Conservation (phyloP, 2,113 vertebrate species). For the Hippocampus mohnikei region DNA sequence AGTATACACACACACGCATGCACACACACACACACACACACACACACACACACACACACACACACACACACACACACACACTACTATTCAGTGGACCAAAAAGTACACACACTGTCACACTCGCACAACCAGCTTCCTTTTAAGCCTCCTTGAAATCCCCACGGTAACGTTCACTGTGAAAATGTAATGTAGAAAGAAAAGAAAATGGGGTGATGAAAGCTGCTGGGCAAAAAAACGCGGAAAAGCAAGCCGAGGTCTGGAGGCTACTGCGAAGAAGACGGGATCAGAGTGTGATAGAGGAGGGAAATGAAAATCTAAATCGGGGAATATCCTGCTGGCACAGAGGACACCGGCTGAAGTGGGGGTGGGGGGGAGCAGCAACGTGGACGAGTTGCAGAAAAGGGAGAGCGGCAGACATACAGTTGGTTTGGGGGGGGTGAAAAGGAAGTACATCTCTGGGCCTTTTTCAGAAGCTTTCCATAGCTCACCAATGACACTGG, state of each 20-base stretch:
- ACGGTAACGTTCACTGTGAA: slow-evolving; percentile 66
- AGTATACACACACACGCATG: slow-evolving; percentile 33
- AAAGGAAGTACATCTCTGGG: slow-evolving; percentile 64
- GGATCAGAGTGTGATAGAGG: slow-evolving; percentile 66
- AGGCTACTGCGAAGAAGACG: slow-evolving; percentile 61
- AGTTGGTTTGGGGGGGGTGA: slow-evolving; percentile 49
- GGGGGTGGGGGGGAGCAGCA: slow-evolving; percentile 53
- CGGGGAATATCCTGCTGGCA: slow-evolving; percentile 71
- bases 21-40: slow-evolving; percentile 30
- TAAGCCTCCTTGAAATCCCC: slow-evolving; percentile 70
- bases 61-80: slow-evolving; percentile 32
- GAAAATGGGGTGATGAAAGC: slow-evolving; percentile 66
- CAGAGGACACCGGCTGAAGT: slow-evolving; percentile 53
- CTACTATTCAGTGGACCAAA: slow-evolving; percentile 44
- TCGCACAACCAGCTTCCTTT: slow-evolving; percentile 56
- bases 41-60: slow-evolving; percentile 24
- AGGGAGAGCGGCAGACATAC: slow-evolving; percentile 43
- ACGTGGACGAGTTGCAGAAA: slow-evolving; percentile 50
- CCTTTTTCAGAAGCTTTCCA: slow-evolving; percentile 59
- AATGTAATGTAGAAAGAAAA: slow-evolving; percentile 68
- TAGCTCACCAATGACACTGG: slow-evolving; percentile 58
- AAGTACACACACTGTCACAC: slow-evolving; percentile 37
- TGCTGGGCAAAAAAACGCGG: slow-evolving; percentile 43
- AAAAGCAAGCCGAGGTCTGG: slow-evolving; percentile 53
- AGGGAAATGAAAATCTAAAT: slow-evolving; percentile 74